Base-by-base conservation (phyloP, 2,797 vertebrate genomes). In the Coregonus ussuriensis region DNA sequence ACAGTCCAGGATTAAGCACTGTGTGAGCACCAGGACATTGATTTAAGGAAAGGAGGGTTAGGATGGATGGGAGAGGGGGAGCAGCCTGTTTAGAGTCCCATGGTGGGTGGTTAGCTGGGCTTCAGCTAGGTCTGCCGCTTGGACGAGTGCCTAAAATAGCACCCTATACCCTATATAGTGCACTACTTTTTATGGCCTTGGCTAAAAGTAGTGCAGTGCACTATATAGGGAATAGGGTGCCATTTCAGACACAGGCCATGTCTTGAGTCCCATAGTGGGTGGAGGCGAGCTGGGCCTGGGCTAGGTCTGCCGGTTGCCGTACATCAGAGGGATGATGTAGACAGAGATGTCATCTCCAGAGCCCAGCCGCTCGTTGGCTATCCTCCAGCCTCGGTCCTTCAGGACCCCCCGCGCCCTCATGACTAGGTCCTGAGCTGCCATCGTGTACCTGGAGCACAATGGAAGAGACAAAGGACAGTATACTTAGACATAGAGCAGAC, bases 271-370 rank as follows among this genome's bases (percentile, higher is more conserved):
- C 76, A 76, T 14, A 37, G 35, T 25, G 1, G 59, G 21, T 25
- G 59, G 21, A 7, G 21, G 21, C 25, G 9, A 63, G 59, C 11
- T 35, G 75, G 78, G 79, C 75, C 77, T 84, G 1, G 74, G 81
- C 86, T 94, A 93, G 80, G 93, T 93, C 86, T 95, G 94, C 85
- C 92, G 95, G 92, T 96, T 97, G 69, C 96, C 96, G 0, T 96
- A 93, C 92, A 96, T 91, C 83, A 99, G 93, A 63, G 97, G 98
- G 85, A 99, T 98, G 91, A 99, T 96, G 75, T 96, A 99, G 89
- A 98, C 97, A 0, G 98, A 98, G 89, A 99, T 99, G 94, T 99
- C 98, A 0, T 99, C 98, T 86, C 97, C 98, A 0, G 98, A 99
- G 72, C 98, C 98, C 85, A 98, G 93, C 82, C 96, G 92, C 90